phyloP scores from a whole-genome alignment of 92 coral and sea anemone genomes.

The Meandrina meandrites region DNA sequence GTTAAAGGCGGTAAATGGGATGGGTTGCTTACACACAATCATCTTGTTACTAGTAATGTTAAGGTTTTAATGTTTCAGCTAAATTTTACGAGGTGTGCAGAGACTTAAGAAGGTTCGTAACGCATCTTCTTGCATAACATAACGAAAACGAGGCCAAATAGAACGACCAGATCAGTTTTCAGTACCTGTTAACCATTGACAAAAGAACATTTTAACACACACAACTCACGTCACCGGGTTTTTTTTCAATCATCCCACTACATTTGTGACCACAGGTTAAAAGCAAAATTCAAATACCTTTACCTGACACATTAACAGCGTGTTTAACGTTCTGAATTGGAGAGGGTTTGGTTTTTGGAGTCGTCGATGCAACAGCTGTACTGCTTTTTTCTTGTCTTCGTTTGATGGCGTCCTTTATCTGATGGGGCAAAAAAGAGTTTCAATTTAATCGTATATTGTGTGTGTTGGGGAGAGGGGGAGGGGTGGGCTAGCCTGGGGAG shows the following conservation, averaged over 20 bases:
- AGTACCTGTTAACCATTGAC: too few species aligned
- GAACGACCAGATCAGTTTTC: too few species aligned
- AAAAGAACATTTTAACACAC: too few species aligned
- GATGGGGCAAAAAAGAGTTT: neutral
- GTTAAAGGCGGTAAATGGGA: too few species aligned
- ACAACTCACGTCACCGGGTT: too few species aligned
- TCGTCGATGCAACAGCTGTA: conserved; percentile 15
- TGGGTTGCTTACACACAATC: too few species aligned
- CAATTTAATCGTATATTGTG: neutral
- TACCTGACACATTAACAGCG: neutral
- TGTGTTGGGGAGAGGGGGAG: neutral
- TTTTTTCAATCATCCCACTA: neutral
- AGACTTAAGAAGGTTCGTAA: too few species aligned
- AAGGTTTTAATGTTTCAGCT: too few species aligned
- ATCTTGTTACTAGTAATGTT: too few species aligned
- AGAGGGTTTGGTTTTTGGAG: conserved; percentile 33
- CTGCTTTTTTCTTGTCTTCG: conserved; percentile 25
- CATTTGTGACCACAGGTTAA: neutral
- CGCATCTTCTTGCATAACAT: too few species aligned
- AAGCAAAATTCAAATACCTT: conserved; percentile 3
- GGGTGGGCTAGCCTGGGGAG: neutral
- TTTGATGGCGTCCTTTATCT: conserved; percentile 42
- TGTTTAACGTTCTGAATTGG: conserved; percentile 12
- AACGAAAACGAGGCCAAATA: too few species aligned
- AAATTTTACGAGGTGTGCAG: too few species aligned